Evolutionary conservation across 92 coral and sea anemone genomes (phyloP).

Genomic region (Scolanthus callimorphus): DNA sequence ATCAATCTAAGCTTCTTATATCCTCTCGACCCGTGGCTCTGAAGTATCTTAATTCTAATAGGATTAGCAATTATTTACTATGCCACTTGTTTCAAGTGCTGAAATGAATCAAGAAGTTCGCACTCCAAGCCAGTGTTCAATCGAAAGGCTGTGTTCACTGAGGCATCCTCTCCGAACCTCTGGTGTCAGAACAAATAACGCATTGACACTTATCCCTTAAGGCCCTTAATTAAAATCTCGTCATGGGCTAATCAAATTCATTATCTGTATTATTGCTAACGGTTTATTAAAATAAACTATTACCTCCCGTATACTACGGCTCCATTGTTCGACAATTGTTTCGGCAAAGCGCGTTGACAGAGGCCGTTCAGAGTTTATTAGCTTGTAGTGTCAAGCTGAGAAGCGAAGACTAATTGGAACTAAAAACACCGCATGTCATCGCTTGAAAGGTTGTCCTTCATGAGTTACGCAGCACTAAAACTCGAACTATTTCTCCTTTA

Average conservation of each 20-base stretch:
- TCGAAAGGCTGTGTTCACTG: no score
- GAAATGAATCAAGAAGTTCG: no score
- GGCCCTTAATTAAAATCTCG: conserved; percentile 73
- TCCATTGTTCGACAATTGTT: not conserved
- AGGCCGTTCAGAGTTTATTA: conserved; percentile 45
- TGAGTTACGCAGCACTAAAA: not conserved
- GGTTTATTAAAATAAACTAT: conserved; percentile 74
- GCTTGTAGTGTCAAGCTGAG: conserved; percentile 75
- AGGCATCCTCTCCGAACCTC: no score
- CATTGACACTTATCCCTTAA: conserved; percentile 19
- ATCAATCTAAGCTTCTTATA: no score
- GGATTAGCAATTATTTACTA: not conserved
- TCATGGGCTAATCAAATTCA: conserved; percentile 77
- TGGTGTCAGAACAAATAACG: not conserved
- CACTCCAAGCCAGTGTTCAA: no score
- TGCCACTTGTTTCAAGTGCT: no score
- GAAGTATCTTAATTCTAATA: not conserved
- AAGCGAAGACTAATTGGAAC: conserved; percentile 36
- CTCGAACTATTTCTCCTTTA: not conserved
- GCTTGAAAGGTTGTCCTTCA: conserved; percentile 2
- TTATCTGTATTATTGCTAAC: conserved; percentile 67
- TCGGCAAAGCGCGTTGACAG: not conserved
- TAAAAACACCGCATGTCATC: conserved; percentile 58
- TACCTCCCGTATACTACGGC: conserved; percentile 49
- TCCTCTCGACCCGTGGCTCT: no score